Evolutionary conservation across 2,888 invertebrate species (phyloP).

Genomic region (Amblyjoppa fuscipennis): DNA sequence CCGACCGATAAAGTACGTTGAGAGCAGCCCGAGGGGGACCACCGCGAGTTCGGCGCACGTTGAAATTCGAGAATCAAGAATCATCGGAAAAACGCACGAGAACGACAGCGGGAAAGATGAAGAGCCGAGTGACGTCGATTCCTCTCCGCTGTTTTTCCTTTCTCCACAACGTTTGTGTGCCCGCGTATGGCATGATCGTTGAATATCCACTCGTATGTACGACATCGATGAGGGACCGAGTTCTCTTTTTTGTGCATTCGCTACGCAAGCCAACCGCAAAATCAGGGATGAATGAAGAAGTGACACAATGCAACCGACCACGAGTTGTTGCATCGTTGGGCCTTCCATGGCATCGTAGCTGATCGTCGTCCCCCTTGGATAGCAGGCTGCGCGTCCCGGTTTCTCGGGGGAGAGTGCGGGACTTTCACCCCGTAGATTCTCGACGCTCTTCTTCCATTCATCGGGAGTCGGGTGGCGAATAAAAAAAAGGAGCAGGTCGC

Average conservation of each 20-base stretch:
- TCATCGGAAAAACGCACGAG: slow-evolving; percentile 24
- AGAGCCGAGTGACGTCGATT: slow-evolving; percentile 44
- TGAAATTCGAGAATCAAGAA: slow-evolving; percentile 38
- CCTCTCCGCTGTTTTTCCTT: slow-evolving; percentile 15
- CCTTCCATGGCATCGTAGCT: slow-evolving; percentile 65
- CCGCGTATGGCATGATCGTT: slow-evolving; percentile 56
- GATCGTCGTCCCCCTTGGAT: slow-evolving; percentile 70
- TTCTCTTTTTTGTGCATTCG: slow-evolving; percentile 78
- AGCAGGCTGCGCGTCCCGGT: slow-evolving; percentile 61
- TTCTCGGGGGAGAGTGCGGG: slow-evolving; percentile 33
- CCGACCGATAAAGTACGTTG: background rate
- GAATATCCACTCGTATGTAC: slow-evolving; percentile 58
- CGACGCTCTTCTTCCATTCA: slow-evolving; percentile 78
- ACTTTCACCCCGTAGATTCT: slow-evolving; percentile 51
- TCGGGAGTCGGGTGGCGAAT: slow-evolving; percentile 71
- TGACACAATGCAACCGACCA: slow-evolving; percentile 81
- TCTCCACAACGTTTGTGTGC: slow-evolving; percentile 3
- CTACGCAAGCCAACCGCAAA: slow-evolving; percentile 85
- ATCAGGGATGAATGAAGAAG: slow-evolving; percentile 84
- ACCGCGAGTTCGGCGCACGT: slow-evolving; percentile 10
- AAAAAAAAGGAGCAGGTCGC: slow-evolving; percentile 80
- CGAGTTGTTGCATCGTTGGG: slow-evolving; percentile 67
- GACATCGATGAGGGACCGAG: slow-evolving; percentile 63
- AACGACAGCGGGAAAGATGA: slow-evolving; percentile 11
- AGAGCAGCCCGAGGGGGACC: background rate